Evolutionary conservation across 2,888 invertebrate species (phyloP).

Genomic region (Pandemis cinnamomeana): DNA sequence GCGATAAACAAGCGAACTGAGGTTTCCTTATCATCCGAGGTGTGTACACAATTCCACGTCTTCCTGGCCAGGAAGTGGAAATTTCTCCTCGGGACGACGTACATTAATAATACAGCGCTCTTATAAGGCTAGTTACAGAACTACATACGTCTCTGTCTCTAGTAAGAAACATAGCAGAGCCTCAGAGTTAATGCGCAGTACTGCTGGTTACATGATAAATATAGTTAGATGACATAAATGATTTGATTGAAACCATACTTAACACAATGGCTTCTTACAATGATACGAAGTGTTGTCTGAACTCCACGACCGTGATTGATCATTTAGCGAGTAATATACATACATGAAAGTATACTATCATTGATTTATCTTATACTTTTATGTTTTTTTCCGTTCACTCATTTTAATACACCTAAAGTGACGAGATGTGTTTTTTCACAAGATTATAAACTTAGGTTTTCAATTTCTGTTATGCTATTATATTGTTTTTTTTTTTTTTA

Average conservation of each 20-base stretch:
- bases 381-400: background rate
- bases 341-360: background rate
- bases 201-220: background rate
- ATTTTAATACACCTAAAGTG: too few relatives aligned
- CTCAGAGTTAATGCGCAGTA: background rate
- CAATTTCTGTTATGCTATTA: too few relatives aligned
- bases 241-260: slow-evolving; percentile 34
- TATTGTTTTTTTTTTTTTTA: too few relatives aligned
- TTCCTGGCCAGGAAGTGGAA: background rate
- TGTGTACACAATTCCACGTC: too few relatives aligned
- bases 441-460: too few relatives aligned
- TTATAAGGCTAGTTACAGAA: background rate
- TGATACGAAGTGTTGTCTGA: slow-evolving; percentile 25
- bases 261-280: slow-evolving; percentile 35
- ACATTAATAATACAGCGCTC: too few relatives aligned
- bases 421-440: too few relatives aligned
- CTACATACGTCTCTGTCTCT: background rate
- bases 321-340: background rate
- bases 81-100: too few relatives aligned
- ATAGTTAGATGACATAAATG: slow-evolving; percentile 6
- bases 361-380: background rate
- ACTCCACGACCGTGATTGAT: background rate
- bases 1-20: too few relatives aligned
- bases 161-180: background rate
- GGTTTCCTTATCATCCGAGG: too few relatives aligned